Evolutionary conservation across 2,888 invertebrate genomes (phyloP).

Genomic region (Apotomis capreana): DNA sequence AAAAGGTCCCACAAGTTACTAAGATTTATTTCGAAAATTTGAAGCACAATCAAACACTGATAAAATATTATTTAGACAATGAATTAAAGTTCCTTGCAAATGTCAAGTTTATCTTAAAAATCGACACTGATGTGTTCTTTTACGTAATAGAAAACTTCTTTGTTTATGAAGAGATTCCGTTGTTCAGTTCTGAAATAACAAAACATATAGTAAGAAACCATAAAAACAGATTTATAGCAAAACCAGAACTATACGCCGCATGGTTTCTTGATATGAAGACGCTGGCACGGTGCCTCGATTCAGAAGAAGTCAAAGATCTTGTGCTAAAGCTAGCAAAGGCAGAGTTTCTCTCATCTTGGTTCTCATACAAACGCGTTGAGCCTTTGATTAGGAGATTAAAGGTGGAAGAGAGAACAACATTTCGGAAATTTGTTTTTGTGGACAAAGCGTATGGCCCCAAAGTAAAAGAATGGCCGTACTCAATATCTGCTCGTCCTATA

Average conservation of each 20-base stretch:
- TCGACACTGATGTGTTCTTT: slow-evolving; percentile 55
- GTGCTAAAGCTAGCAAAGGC: slow-evolving; percentile 57
- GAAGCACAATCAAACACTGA: slow-evolving; percentile 47
- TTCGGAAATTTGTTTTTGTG: slow-evolving; percentile 64
- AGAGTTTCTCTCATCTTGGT: slow-evolving; percentile 55
- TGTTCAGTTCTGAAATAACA: slow-evolving; percentile 53
- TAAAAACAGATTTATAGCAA: slow-evolving; percentile 56
- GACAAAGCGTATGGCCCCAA: slow-evolving; percentile 54
- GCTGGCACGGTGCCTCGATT: slow-evolving; percentile 54
- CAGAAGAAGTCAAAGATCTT: slow-evolving; percentile 58
- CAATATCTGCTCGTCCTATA: slow-evolving; percentile 44
- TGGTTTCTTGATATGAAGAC: slow-evolving; percentile 57
- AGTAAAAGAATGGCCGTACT: slow-evolving; percentile 56
- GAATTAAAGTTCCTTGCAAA: slow-evolving; percentile 52
- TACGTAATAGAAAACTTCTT: slow-evolving; percentile 61
- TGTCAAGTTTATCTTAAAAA: slow-evolving; percentile 57
- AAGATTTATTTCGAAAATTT: slow-evolving; percentile 59
- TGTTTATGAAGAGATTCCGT: slow-evolving; percentile 43
- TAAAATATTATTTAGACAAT: slow-evolving; percentile 48
- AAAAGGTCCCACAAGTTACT: slow-evolving; percentile 56
- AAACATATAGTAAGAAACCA: slow-evolving; percentile 55
- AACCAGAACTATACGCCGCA: slow-evolving; percentile 59
- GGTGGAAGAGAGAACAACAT: slow-evolving; percentile 50
- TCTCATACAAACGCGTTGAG: slow-evolving; percentile 59
- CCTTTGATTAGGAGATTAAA: slow-evolving; percentile 58